Percentiles rank a stretch among this genome's conserved stretches.
phyloP scores from a whole-genome alignment of 2,113 vertebrate genomes.

The Corvus moneduloides region DNA sequence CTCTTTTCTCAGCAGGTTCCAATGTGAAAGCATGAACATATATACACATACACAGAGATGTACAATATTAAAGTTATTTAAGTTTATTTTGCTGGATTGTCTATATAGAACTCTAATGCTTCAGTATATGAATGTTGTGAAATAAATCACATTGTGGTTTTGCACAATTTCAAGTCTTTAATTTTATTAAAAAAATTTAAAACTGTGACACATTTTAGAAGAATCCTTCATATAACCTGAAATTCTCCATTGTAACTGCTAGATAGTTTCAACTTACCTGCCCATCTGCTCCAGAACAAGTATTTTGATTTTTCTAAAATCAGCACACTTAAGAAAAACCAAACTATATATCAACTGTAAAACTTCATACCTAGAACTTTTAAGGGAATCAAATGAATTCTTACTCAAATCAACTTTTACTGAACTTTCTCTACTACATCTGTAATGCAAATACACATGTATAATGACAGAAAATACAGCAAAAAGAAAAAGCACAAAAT shows the following conservation, averaged over 20 bases:
- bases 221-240: background rate
- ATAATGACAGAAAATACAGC: background rate
- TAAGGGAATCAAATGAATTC: background rate
- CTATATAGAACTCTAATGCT: background rate
- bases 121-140: background rate
- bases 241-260: background rate
- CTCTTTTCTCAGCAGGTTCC: background rate
- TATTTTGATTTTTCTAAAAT: background rate
- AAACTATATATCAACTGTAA: background rate
- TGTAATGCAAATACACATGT: background rate
- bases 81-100: background rate
- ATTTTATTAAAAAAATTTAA: background rate
- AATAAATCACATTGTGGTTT: background rate
- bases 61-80: background rate
- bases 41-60: accelerated
- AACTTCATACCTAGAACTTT: background rate
- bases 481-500: background rate
- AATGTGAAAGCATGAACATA: background rate
- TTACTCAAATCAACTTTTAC: background rate
- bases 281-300: background rate
- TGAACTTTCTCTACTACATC: background rate
- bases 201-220: background rate
- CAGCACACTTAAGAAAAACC: background rate
- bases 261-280: background rate
- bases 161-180: background rate